Conservation (phyloP, 2,113 vertebrate genomes). For the Vulpes ferrilata region DNA sequence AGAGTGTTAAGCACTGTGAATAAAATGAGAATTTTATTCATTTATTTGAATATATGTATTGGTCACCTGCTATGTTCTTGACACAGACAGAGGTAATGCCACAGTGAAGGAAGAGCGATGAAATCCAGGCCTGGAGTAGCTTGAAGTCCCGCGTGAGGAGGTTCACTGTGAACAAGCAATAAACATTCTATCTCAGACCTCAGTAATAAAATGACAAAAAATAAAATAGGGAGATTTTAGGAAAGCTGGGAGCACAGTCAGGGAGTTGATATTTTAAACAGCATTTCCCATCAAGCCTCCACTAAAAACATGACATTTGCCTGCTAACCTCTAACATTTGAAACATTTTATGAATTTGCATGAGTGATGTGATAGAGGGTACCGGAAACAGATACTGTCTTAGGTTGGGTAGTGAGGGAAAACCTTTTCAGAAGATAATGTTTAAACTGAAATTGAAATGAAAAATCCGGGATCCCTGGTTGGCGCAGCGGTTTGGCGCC, state of each 20-base stretch:
- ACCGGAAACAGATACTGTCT: background rate
- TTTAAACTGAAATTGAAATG: background rate
- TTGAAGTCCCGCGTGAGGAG: background rate
- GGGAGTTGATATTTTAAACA: background rate
- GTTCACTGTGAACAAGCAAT: background rate
- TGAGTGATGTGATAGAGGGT: background rate
- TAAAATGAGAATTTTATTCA: background rate
- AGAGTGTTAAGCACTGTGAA: background rate
- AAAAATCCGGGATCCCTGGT: no score
- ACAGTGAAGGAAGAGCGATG: background rate
- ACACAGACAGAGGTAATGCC: fast-evolving
- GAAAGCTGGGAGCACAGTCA: background rate
- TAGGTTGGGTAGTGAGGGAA: background rate
- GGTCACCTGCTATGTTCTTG: background rate
- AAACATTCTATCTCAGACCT: background rate
- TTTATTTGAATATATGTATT: background rate
- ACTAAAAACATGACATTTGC: background rate
- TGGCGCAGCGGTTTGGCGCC: no score
- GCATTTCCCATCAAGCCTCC: background rate
- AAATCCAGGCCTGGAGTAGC: background rate
- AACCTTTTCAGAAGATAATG: background rate
- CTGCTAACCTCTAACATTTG: background rate
- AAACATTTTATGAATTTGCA: background rate
- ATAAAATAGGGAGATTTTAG: background rate
- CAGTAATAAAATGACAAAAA: background rate